Base-by-base conservation (phyloP, 2,113 vertebrate genomes). In the Entomyzon cyanotis region DNA sequence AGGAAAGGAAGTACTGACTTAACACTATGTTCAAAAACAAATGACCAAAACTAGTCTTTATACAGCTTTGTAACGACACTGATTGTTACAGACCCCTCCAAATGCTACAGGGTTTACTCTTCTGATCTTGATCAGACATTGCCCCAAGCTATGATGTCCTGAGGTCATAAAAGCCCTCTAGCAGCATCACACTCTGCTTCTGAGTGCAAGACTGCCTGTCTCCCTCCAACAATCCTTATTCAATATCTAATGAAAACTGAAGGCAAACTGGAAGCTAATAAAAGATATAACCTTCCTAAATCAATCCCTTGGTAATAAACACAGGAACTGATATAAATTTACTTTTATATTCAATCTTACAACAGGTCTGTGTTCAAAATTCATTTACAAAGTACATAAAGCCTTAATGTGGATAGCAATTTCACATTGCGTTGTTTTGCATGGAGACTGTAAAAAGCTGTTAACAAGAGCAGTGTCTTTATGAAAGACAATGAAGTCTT, bases 401-500 rank as follows among this genome's bases (percentile, higher is more conserved):
- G 20, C 31, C 31, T 76, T 83, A 44, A 42, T 1, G 4, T 11
- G 31, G 58, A 42, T 10, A 73, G 31, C 17, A 73, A 77, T 58
- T 65, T 42, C 30, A 67, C 15, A 8, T 2, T 13, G 31, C 0
- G 0, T 3, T 59, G 19, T 50, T 91, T 55, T 71, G 39, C 39
- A 75, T 2, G 3, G 35, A 60, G 15, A 31, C 9, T 24, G 18
- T 47, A 75, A 37, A 75, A 78, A 46, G 22, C 11, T 24, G 23
- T 55, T 59, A 50, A 50, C 30, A 70, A 53, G 12, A 63, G 31
- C 5, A 35, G 15, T 10, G 15, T 50, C n/a, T 88, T 71, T 41
- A 39, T 19, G 27, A 82, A 50, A 82, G 17, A 75, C 13, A 63
- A 70, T 8, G 2, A 76, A 74, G 42, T 14, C 8, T 18, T 83